Base-by-base conservation (phyloP, 2,797 vertebrate genomes). In the Linurgus olivaceus region DNA sequence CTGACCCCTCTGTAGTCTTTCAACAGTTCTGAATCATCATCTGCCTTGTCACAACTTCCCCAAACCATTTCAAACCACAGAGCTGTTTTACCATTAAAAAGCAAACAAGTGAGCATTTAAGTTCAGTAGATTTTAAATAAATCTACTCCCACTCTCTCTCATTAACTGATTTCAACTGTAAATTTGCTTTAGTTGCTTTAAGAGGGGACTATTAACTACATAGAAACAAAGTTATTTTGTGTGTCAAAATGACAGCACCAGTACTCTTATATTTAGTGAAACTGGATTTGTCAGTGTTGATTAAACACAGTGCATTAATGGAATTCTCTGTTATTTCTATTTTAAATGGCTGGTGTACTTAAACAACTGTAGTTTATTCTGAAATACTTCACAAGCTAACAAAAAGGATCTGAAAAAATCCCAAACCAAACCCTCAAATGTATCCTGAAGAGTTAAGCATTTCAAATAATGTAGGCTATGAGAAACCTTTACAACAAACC, bases 171-270 rank as follows among this genome's bases (percentile, higher is more conserved):
- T 82, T 93, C 28, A 86, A 88, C 77, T 81, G 66, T 70, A 86
- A 92, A 93, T 95, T 81, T 95, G 50, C 76, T 91, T 88, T 75
- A 90, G 76, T 83, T 94, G 70, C 38, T 91, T 80, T 84, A 96
- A 90, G 92, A 94, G 58, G 25, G 75, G 47, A 75, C 48, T 90
- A 75, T 86, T 94, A 96, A 58, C 54, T 68, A 54, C 47, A 90
- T 0, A 71, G 33, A 88, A 63, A 82, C n/a, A 59, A 89, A 88
- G 85, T 74, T 81, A 75, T 40, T 91, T 86, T 75, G 25, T 74
- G 33, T 85, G 66, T 86, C 86, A 94, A 94, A 95, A 88, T 75
- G 72, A 88, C 58, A 95, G 50, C 40, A 83, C 37, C 6, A 3
- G 19, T 77, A 44, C 19, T 83, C 65, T 65, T 76, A 17, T 68